A percentile compares a stretch with the other conserved stretches of the same genome.
These are phyloP conservation scores for Halictus quadricinctus DNA, from an alignment of 2,888 invertebrate genomes.

Conservation along the genomic window DNA sequence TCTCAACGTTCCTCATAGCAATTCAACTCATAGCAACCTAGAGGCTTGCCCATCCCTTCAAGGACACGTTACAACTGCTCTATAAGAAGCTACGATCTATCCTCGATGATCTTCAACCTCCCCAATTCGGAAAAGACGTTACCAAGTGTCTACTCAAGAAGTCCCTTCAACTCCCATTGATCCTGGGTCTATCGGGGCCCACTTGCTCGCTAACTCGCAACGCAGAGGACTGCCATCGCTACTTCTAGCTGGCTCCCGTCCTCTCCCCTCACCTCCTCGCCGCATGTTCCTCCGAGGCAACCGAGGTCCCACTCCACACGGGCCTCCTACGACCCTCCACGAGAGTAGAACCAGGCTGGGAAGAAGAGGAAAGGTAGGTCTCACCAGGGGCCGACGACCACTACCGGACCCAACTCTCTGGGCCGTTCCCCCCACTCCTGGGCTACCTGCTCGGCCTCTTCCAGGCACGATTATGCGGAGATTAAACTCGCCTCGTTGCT, in stretches of 20 bases:
- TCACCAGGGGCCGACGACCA: conserved; percentile 70
- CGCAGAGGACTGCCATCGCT: conserved; percentile 15
- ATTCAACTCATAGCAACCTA: not conserved
- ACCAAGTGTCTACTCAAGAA: too few species aligned
- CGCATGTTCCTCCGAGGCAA: conserved; percentile 26
- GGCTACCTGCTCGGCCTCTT: conserved; percentile 44
- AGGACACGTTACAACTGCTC: not conserved
- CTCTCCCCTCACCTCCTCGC: conserved; percentile 6
- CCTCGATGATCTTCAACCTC: too few species aligned
- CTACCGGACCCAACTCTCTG: conserved; percentile 58
- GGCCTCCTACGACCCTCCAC: conserved; percentile 56
- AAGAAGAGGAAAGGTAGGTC: conserved; percentile 55
- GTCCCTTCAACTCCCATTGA: not conserved
- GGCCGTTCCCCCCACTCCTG: conserved; percentile 26
- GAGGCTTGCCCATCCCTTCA: not conserved
- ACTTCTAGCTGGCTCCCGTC: conserved; percentile 25
- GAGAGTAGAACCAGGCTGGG: conserved; percentile 46
- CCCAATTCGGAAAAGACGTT: too few species aligned
- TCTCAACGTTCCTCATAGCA: too few species aligned
- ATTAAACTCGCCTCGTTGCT: conserved; percentile 58
- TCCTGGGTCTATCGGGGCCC: not conserved
- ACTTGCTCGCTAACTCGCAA: conserved; percentile 1
- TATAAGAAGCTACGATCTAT: not conserved
- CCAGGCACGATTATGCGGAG: conserved; percentile 57
- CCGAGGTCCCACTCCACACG: conserved; percentile 46